Evolutionary conservation across 1,140 invertebrate genomes (phyloP).

Genomic region (Acromyrmex charruanus): DNA sequence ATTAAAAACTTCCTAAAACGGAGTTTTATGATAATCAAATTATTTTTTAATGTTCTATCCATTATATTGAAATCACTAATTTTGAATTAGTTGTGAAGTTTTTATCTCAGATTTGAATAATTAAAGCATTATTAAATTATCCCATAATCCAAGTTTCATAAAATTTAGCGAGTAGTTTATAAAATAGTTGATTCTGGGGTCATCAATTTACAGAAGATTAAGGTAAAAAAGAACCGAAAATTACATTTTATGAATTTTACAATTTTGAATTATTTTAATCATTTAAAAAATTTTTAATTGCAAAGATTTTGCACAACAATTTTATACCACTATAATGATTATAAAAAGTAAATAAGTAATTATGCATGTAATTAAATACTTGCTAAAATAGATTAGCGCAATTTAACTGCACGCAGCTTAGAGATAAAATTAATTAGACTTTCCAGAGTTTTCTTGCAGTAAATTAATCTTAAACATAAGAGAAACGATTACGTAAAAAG

Average conservation of each 20-base stretch:
- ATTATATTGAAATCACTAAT: no score
- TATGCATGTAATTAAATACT: neutral
- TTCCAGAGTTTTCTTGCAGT: neutral
- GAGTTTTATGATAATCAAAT: no score
- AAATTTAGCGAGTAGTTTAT: no score
- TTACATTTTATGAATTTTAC: neutral
- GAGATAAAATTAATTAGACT: neutral
- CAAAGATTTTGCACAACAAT: neutral
- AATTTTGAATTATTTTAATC: conserved; percentile 10
- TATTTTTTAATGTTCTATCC: no score
- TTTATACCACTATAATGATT: neutral
- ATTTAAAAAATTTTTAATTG: neutral
- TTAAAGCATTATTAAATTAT: no score
- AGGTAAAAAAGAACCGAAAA: neutral
- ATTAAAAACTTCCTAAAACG: no score
- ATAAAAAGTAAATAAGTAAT: neutral
- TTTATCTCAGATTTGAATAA: no score
- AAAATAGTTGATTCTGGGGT: no score
- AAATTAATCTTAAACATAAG: conserved; percentile 12
- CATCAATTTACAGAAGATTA: neutral
- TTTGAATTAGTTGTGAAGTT: no score
- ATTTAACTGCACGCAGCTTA: neutral
- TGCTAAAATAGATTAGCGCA: neutral
- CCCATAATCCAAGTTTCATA: no score
- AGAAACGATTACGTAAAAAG: neutral